These are phyloP conservation scores for Chloroclysta siterata DNA, from an alignment of 2,888 invertebrate genomes.

Conservation along the genomic window DNA sequence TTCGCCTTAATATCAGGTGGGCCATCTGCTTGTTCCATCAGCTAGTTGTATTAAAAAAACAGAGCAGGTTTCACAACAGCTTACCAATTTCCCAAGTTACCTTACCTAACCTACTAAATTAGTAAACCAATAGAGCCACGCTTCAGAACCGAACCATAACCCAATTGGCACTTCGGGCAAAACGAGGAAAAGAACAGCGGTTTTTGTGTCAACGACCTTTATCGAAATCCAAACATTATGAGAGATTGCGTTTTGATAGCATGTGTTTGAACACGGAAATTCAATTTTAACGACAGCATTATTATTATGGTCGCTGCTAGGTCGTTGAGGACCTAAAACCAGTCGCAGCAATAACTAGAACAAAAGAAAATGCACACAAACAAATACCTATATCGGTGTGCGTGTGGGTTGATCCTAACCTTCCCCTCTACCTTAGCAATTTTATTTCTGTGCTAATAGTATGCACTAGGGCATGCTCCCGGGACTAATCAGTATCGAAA, in stretches of 20 bases:
- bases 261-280: slow-evolving; percentile 19
- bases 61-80: slow-evolving; percentile 5
- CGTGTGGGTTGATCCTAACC: too few species aligned
- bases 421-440: too few species aligned
- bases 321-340: slow-evolving; percentile 6
- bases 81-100: slow-evolving; percentile 2
- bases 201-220: slow-evolving; percentile 45
- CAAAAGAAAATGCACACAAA: slow-evolving; percentile 8
- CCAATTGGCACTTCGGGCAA: slow-evolving; percentile 29
- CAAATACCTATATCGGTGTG: neutral
- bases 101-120: slow-evolving; percentile 16
- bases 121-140: slow-evolving; percentile 25
- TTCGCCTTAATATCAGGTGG: too few species aligned
- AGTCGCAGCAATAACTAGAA: slow-evolving; percentile 13
- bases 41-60: neutral
- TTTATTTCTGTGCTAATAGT: too few species aligned
- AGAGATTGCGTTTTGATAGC: slow-evolving; percentile 44
- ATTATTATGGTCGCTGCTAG: slow-evolving; percentile 1
- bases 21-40: too few species aligned
- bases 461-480: too few species aligned
- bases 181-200: slow-evolving; percentile 35
- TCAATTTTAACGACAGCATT: slow-evolving; percentile 20
- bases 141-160: slow-evolving; percentile 19
- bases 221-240: slow-evolving; percentile 44
- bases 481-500: too few species aligned